These are phyloP conservation scores for Nebria brevicollis DNA, from an alignment of 2,888 invertebrate genomes.

Conservation along the genomic window DNA sequence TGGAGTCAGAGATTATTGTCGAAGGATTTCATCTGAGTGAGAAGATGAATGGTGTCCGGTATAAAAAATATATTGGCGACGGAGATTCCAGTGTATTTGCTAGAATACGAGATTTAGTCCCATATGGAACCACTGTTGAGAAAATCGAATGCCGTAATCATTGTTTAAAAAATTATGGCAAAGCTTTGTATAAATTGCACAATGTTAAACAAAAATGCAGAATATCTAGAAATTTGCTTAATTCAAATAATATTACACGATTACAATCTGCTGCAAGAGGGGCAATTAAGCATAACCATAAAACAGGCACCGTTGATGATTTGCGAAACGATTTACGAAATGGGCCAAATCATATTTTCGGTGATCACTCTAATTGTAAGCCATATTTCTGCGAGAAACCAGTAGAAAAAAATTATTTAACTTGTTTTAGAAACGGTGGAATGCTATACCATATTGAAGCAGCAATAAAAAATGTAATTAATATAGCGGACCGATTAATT, in stretches of 20 bases:
- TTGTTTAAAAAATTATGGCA: conserved; percentile 48
- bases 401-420: too few relatives aligned
- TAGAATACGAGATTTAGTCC: conserved; percentile 49
- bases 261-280: too few relatives aligned
- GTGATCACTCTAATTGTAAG: too few relatives aligned
- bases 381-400: too few relatives aligned
- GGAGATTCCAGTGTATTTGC: conserved; percentile 56
- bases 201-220: conserved; percentile 16
- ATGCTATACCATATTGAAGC: too few relatives aligned
- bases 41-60: conserved; percentile 53
- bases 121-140: conserved; percentile 36
- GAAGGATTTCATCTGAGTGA: conserved; percentile 55
- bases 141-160: conserved; percentile 57
- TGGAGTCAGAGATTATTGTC: conserved; percentile 56
- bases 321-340: too few relatives aligned
- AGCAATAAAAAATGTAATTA: background rate
- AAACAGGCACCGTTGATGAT: too few relatives aligned
- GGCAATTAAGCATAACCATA: too few relatives aligned
- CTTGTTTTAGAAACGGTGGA: too few relatives aligned
- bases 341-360: too few relatives aligned
- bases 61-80: conserved; percentile 53
- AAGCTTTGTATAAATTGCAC: conserved; percentile 36
- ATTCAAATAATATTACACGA: background rate
- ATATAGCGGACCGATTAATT: background rate
- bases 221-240: conserved; percentile 22